A percentile compares a stretch with the other conserved stretches of the same genome.
Conservation (phyloP, 2,888 invertebrate species). For the Cataglyphis livida region DNA sequence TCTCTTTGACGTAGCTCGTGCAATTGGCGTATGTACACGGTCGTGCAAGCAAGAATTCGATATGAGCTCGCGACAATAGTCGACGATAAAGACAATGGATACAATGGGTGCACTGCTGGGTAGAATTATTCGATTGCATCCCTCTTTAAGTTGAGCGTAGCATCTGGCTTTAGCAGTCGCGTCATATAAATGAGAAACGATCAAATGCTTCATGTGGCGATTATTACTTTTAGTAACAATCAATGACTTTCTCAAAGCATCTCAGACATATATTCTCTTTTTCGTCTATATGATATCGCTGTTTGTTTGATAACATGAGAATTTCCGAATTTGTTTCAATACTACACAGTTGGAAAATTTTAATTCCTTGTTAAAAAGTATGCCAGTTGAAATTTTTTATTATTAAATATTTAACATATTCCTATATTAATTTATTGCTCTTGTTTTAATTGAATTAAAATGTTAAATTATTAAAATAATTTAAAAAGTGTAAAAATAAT, state of each 20-base stretch:
- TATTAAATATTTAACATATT: too few species aligned
- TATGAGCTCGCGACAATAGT: constrained; percentile 45
- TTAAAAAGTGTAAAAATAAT: too few species aligned
- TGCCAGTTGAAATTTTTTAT: too few species aligned
- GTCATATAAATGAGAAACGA: constrained; percentile 14
- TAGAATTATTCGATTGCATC: constrained; percentile 36
- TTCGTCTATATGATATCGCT: background rate
- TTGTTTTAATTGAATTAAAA: too few species aligned
- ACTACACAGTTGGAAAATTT: background rate
- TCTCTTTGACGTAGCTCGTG: constrained; percentile 10
- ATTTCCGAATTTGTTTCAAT: background rate
- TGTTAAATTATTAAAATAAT: too few species aligned
- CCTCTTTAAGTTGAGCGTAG: constrained; percentile 31
- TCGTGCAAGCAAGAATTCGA: constrained; percentile 32
- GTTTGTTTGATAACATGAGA: background rate
- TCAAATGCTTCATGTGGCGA: constrained; percentile 15
- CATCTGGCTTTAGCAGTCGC: constrained; percentile 49
- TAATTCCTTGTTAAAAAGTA: too few species aligned
- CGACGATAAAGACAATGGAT: constrained; percentile 37
- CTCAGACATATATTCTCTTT: background rate
- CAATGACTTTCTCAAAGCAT: background rate
- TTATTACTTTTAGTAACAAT: background rate
- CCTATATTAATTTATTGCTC: too few species aligned
- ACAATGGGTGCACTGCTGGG: constrained; percentile 51
- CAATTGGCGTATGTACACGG: constrained; percentile 28